Evolutionary conservation across 2,888 invertebrate species (phyloP), one percentile per base, ranked within the genome.

Genomic region (Terebella lapidaria): DNA sequence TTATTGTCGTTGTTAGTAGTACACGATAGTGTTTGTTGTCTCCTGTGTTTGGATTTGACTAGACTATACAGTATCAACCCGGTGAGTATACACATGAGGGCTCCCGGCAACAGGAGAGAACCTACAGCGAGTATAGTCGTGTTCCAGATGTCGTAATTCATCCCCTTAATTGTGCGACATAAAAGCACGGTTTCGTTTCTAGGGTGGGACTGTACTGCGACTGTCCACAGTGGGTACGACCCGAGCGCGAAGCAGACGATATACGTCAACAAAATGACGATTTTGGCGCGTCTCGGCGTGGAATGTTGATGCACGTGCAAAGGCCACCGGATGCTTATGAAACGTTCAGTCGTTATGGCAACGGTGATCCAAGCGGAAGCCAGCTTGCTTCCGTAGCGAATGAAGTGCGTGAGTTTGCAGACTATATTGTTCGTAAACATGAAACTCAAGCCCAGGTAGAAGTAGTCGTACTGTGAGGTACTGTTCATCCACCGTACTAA

Each of bases 321-420:
- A 55, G 70, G 67, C 61, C 67, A 70, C 42, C 66, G 63, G 2
- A 71, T 65, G 18, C 67, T 67, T 22, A 71, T 62, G 58, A 71
- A 71, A 15, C 71, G 64, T 46, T 71, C 70, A 0, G 65, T 62
- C 5, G 70, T 69, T 52, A 71, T 69, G 25, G 70, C 70, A 18
- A 69, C 70, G 2, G 71, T 71, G 53, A 71, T 64, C 71, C 71
- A 71, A 30, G 69, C 63, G 3, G 71, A 63, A 27, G 51, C 58
- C 45, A 63, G 52, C 58, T 63, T 60, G 51, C 49, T 52, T 25
- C 29, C 30, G 56, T 63, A 63, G 27, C 63, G 60, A 51, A 58
- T 26, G 35, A 47, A 55, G 58, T 57, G 46, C 25, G 30, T 42
- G 18, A 54, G 22, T 25, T 55, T 27, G 24, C 60, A 61, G n/a